phyloP scores from a whole-genome alignment of 37 sponge, comb jelly and placozoan genomes.

The Cladorhizidae sp. region DNA sequence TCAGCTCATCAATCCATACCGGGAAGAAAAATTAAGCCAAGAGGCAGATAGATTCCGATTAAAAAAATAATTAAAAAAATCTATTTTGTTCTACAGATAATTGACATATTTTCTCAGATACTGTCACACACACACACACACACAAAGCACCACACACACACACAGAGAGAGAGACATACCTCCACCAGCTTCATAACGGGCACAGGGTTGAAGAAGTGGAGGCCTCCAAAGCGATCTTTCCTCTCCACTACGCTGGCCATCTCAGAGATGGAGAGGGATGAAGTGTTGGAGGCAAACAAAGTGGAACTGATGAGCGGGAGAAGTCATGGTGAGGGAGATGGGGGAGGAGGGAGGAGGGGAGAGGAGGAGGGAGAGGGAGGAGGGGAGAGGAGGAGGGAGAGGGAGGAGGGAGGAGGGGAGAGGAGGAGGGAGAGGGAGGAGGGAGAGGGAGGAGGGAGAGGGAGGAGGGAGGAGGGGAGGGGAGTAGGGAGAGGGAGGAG shows the following conservation, averaged over 20 bases:
- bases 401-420: not conserved
- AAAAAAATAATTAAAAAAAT: too few relatives aligned
- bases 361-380: not conserved
- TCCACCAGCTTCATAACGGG: conserved; percentile 98
- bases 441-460: not conserved
- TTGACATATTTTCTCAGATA: too few relatives aligned
- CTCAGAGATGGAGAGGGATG: conserved; percentile 91
- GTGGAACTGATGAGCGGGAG: conserved; percentile 40
- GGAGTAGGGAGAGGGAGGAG: too few relatives aligned
- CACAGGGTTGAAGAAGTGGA: conserved; percentile 99
- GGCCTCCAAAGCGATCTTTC: conserved; percentile 93
- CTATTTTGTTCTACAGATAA: too few relatives aligned
- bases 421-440: not conserved
- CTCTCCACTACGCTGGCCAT: conserved; percentile 80
- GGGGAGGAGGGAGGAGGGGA: not conserved
- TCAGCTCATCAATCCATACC: too few relatives aligned
- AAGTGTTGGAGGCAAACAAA: conserved; percentile 92
- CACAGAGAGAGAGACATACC: too few relatives aligned
- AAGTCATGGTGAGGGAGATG: not conserved
- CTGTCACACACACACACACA: too few relatives aligned
- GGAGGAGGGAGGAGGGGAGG: too few relatives aligned
- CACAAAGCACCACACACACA: too few relatives aligned
- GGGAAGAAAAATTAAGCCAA: too few relatives aligned
- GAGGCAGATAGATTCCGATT: too few relatives aligned
- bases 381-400: not conserved